These are phyloP conservation scores for Gryllus bimaculatus DNA, from an alignment of 1,140 invertebrate genomes.

Conservation along the genomic window DNA sequence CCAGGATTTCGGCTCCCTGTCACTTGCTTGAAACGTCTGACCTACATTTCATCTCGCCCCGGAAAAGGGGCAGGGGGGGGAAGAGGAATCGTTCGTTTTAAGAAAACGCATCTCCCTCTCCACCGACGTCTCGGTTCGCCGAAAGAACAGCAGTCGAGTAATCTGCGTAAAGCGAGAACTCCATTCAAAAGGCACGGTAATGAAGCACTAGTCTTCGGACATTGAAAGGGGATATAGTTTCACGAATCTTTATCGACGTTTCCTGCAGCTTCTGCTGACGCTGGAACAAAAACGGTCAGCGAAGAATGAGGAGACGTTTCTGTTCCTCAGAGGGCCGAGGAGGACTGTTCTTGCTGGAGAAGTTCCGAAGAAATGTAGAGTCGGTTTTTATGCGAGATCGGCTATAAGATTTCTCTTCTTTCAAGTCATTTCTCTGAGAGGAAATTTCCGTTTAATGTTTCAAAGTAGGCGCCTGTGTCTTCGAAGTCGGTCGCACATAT, in stretches of 20 bases:
- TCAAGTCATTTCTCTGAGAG: no score
- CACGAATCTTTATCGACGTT: neutral
- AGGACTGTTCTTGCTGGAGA: no score
- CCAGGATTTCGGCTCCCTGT: neutral
- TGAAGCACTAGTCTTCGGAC: neutral
- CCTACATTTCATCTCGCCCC: neutral
- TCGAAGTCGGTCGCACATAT: no score
- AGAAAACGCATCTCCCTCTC: neutral
- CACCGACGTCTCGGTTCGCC: neutral
- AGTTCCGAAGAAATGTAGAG: no score
- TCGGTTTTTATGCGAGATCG: no score
- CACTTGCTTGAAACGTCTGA: neutral
- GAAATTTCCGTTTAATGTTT: no score
- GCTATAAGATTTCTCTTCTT: no score
- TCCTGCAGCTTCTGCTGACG: neutral
- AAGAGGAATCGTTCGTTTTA: neutral
- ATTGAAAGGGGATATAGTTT: neutral
- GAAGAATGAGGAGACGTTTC: no score
- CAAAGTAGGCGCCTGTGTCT: no score
- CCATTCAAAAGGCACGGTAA: neutral
- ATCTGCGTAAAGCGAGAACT: neutral
- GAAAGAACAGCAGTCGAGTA: neutral
- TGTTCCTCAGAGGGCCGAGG: no score
- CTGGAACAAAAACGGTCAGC: neutral
- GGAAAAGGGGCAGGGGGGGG: no score